Conservation (phyloP, 2,888 invertebrate genomes). For the Morpho helenor region DNA sequence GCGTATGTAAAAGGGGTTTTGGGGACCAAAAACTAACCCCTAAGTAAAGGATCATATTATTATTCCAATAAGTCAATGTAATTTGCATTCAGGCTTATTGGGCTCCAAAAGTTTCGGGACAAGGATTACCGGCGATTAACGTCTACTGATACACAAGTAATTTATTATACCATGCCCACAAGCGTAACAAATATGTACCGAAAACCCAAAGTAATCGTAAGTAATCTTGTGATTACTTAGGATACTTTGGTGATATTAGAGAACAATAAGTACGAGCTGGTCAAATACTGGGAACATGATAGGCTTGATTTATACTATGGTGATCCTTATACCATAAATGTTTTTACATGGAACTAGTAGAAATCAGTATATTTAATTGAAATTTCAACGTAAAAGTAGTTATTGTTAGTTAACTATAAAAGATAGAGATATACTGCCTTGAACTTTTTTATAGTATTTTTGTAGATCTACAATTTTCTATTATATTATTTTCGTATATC, state of each 20-base stretch:
- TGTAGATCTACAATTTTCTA: too few relatives aligned
- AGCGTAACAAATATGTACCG: neutral
- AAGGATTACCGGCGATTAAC: slow-evolving; percentile 11
- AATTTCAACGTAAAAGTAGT: too few relatives aligned
- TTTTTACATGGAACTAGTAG: too few relatives aligned
- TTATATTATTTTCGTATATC: too few relatives aligned
- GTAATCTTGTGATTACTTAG: slow-evolving; percentile 5
- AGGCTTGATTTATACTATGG: too few relatives aligned
- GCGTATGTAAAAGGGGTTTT: too few relatives aligned
- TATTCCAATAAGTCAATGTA: slow-evolving; percentile 15
- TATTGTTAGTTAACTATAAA: too few relatives aligned
- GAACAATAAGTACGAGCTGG: neutral
- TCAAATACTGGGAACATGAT: neutral
- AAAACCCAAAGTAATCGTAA: slow-evolving; percentile 3
- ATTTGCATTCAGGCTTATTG: slow-evolving; percentile 23
- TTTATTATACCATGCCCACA: neutral
- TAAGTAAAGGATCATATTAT: slow-evolving; percentile 4
- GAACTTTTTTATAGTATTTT: too few relatives aligned
- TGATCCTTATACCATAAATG: too few relatives aligned
- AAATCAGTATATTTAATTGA: too few relatives aligned
- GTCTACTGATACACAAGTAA: neutral
- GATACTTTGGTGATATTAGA: neutral
- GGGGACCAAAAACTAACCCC: neutral
- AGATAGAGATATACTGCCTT: too few relatives aligned
- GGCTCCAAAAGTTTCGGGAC: slow-evolving; percentile 7